Conservation (phyloP, 2,113 vertebrate genomes). For the Rynchops niger region DNA sequence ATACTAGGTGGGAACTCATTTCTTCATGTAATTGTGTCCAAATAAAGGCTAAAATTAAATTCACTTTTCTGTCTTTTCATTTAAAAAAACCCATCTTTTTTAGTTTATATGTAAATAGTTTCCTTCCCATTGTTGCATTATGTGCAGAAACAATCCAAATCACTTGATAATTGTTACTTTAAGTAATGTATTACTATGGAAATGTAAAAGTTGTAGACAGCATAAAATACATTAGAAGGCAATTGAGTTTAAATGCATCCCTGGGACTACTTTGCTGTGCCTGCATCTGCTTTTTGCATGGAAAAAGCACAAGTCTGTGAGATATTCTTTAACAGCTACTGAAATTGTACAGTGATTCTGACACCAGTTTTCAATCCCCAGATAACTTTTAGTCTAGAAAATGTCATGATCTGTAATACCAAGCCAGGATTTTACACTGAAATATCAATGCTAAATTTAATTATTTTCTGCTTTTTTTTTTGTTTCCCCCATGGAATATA, state of each 20-base stretch:
- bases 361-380: neutral
- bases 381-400: constrained; percentile 32
- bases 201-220: constrained; percentile 39
- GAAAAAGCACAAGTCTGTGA: constrained; percentile 2
- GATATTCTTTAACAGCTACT: constrained; percentile 31
- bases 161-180: constrained; percentile 55
- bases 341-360: neutral
- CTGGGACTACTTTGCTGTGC: constrained; percentile 42
- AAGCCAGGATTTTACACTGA: neutral
- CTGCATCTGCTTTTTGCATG: constrained; percentile 21
- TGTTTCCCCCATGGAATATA: neutral
- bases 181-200: constrained; percentile 49
- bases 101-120: constrained; percentile 38
- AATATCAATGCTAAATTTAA: neutral
- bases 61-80: neutral
- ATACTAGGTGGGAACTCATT: neutral
- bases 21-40: neutral
- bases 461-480: neutral
- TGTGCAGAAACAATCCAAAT: constrained; percentile 46
- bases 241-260: constrained; percentile 60
- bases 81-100: neutral
- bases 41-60: neutral
- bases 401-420: neutral
- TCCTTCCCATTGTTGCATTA: constrained; percentile 6
- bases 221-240: constrained; percentile 49